Base-by-base conservation (phyloP, 2,888 invertebrate genomes). In the Acleris cristana region DNA sequence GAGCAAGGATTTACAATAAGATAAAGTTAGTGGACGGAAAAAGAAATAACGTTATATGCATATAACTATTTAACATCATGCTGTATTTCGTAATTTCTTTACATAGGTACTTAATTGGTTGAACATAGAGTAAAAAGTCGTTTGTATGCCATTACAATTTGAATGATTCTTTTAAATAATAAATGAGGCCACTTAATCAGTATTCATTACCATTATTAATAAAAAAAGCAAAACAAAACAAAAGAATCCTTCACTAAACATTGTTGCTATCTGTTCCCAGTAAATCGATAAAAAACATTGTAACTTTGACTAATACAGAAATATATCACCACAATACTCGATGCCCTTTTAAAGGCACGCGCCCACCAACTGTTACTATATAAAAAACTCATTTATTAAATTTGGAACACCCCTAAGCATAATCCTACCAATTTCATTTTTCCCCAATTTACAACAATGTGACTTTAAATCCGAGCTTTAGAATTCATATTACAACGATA, bases 381-480 rank as follows among this genome's bases (percentile, higher is more conserved):
- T 72, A 71, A 78, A 81, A 81, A 80, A 79, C 76, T 70, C 75
- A 79, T 80, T 74, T 74, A 77, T 79, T 75, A 77, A 72, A 62
- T 74, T 69, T 70, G 73, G 71, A 62, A 69, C 72, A 75, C 69
- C 74, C 72, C 71, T 74, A 70, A 62, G n/a, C 16, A 34, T 67
- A 58, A 58, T 67, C 34, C 54, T 63, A 12, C 66, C 66, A 66
- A 61, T 62, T 66, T 66, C 34, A 10, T n/a, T 23, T 12, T 12
- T 23, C 30, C 23, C 40, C 21, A 12, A 48, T 21, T n/a, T 58
- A 49, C 16, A 4, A 14, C 48, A n/a, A 34, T 48, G 34, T 16
- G 18, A 53, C 63, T 54, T n/a, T 63, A 54, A n/a, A 1, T 2
- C 16, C 5, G 26, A 5, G 12, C 4, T n/a, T 10, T 53, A 67